These are phyloP conservation scores for Drosophila formosana DNA, from an alignment of 2,888 invertebrate species.

Conservation along the genomic window DNA sequence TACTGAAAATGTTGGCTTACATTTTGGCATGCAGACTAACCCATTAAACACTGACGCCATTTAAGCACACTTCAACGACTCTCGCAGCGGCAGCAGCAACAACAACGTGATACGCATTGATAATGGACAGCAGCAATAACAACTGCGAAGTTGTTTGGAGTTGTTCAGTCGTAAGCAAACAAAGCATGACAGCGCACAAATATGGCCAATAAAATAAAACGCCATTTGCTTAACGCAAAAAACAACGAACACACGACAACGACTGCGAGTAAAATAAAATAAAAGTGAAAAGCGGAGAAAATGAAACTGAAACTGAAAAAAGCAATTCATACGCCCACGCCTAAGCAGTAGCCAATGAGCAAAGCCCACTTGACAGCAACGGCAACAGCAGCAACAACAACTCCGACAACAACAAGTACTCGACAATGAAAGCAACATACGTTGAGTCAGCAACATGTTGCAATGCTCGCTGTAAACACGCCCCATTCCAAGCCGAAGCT, in stretches of 20 bases:
- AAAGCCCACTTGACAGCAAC: constrained; percentile 50
- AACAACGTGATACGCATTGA: constrained; percentile 80
- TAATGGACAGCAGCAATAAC: constrained; percentile 64
- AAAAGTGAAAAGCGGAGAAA: constrained; percentile 40
- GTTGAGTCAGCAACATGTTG: constrained; percentile 66
- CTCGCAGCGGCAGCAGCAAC: constrained; percentile 53
- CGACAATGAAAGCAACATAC: constrained; percentile 35
- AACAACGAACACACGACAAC: constrained; percentile 17
- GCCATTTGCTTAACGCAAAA: constrained; percentile 63
- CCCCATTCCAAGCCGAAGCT: constrained; percentile 50
- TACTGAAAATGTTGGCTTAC: constrained; percentile 61
- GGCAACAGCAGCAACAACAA: constrained; percentile 15
- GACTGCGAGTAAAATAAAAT: constrained; percentile 28
- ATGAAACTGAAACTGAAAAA: constrained; percentile 22
- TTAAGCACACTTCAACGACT: constrained; percentile 80
- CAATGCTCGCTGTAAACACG: constrained; percentile 55
- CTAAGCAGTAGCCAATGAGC: constrained; percentile 57
- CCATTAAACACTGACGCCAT: constrained; percentile 79
- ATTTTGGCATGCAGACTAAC: constrained; percentile 51
- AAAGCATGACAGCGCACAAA: constrained; percentile 77
- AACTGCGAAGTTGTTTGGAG: constrained; percentile 46
- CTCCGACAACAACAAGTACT: constrained; percentile 16
- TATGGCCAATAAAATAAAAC: constrained; percentile 80
- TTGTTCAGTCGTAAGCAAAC: constrained; percentile 65
- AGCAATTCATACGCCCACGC: constrained; percentile 67